These are phyloP conservation scores for Slavum lentiscoides DNA, from an alignment of 2,888 invertebrate genomes.

Conservation along the genomic window DNA sequence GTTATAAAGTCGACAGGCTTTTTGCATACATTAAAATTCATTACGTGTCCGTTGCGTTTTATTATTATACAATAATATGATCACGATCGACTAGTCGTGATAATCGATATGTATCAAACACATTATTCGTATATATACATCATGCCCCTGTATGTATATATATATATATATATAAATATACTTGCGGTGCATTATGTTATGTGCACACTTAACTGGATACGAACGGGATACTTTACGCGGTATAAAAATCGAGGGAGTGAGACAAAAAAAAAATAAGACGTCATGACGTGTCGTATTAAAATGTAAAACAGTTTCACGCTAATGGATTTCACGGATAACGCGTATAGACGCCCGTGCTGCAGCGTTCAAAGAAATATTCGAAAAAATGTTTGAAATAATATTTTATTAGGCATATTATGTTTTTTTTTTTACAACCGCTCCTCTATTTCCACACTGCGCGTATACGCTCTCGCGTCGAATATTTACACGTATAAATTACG, in stretches of 20 bases:
- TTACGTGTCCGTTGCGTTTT: neutral
- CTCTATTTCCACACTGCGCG: slow-evolving; percentile 2
- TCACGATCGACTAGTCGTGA: neutral
- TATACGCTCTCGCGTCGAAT: neutral
- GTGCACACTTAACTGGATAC: too few species aligned
- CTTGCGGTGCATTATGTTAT: too few species aligned
- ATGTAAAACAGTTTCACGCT: neutral
- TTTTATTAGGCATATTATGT: neutral
- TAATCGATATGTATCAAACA: neutral
- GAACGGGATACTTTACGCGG: neutral
- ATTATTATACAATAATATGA: neutral
- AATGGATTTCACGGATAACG: slow-evolving; percentile 45
- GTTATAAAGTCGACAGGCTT: slow-evolving; percentile 38
- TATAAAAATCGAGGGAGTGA: neutral
- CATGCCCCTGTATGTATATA: too few species aligned
- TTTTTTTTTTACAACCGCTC: neutral
- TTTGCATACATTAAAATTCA: slow-evolving; percentile 38
- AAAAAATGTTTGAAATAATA: slow-evolving; percentile 2
- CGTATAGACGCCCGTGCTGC: neutral
- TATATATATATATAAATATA: too few species aligned
- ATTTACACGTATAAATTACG: neutral
- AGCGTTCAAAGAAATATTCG: slow-evolving; percentile 12
- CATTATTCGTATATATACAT: neutral
- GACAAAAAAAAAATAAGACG: neutral
- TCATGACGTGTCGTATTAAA: neutral